Conservation (phyloP, 2,888 invertebrate genomes). For the Aporophyla lueneburgensis region DNA sequence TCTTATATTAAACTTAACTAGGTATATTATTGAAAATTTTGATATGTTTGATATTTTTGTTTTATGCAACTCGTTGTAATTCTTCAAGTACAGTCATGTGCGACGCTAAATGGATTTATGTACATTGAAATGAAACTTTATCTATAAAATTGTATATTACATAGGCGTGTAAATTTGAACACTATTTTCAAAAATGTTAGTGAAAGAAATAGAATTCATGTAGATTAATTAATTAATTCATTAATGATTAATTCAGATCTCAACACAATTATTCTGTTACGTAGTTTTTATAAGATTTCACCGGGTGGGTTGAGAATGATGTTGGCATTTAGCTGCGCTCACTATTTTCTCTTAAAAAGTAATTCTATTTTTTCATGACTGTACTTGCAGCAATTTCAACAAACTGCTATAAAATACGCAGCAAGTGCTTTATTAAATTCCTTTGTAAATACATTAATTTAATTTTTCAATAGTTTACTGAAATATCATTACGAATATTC, state of each 20-base stretch:
- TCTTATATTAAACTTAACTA: conserved; percentile 76
- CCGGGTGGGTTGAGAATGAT: not conserved
- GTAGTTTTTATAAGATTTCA: not conserved
- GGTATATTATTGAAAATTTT: conserved; percentile 74
- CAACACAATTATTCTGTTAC: not conserved
- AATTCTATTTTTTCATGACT: conserved; percentile 21
- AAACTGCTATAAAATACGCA: conserved; percentile 65
- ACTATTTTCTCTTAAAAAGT: not conserved
- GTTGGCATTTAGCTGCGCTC: not conserved
- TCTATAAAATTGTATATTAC: conserved; percentile 1
- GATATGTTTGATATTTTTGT: conserved; percentile 90
- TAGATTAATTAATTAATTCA: no score
- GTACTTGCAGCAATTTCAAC: conserved; percentile 58
- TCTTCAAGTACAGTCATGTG: conserved; percentile 51
- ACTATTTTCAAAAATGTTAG: conserved; percentile 16
- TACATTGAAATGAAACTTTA: conserved; percentile 6
- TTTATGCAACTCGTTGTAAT: conserved; percentile 76
- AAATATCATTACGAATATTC: conserved; percentile 58
- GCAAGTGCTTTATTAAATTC: conserved; percentile 67
- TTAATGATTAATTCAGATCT: no score
- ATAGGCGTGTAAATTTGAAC: conserved; percentile 13
- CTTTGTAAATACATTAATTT: conserved; percentile 61
- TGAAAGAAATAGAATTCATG: not conserved
- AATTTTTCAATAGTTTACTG: conserved; percentile 54
- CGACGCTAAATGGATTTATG: conserved; percentile 1